These are phyloP conservation scores for Physeter macrocephalus DNA, from an alignment of 2,113 vertebrate species.

Conservation along the genomic window DNA sequence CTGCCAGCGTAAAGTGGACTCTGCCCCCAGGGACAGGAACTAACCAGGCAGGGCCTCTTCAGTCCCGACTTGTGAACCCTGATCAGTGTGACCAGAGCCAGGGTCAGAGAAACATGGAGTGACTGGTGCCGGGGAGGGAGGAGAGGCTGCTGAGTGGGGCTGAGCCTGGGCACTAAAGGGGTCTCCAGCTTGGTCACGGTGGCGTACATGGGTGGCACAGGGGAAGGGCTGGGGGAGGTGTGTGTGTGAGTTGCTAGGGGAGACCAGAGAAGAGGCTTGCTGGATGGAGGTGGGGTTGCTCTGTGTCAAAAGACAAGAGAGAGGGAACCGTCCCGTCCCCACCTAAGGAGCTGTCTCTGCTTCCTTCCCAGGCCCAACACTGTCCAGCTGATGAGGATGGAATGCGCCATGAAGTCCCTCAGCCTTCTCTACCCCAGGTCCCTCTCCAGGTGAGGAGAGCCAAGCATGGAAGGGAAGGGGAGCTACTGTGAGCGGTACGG, in stretches of 20 bases:
- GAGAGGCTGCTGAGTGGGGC: neutral
- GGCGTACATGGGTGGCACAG: neutral
- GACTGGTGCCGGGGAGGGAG: neutral
- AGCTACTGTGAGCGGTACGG: neutral
- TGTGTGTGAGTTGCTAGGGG: neutral
- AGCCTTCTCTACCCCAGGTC: constrained; percentile 81
- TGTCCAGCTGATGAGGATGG: constrained; percentile 76
- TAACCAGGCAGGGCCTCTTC: neutral
- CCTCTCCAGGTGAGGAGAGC: constrained; percentile 85
- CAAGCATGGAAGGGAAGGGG: neutral
- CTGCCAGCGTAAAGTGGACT: constrained; percentile 52
- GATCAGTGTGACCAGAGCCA: constrained; percentile 25
- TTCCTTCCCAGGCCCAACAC: constrained; percentile 15
- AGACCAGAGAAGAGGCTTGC: neutral
- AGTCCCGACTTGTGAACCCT: neutral
- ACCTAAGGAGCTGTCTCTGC: neutral
- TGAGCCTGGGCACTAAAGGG: neutral
- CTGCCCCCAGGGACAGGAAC: constrained; percentile 8
- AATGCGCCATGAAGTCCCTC: constrained; percentile 87
- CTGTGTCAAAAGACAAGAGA: neutral
- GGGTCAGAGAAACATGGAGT: constrained; percentile 53
- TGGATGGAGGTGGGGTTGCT: neutral
- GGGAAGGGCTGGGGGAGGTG: neutral
- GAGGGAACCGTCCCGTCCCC: neutral
- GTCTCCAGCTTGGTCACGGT: neutral